These are phyloP conservation scores for Onychomys leucogaster DNA, from an alignment of 2,797 vertebrate species.

Conservation along the genomic window DNA sequence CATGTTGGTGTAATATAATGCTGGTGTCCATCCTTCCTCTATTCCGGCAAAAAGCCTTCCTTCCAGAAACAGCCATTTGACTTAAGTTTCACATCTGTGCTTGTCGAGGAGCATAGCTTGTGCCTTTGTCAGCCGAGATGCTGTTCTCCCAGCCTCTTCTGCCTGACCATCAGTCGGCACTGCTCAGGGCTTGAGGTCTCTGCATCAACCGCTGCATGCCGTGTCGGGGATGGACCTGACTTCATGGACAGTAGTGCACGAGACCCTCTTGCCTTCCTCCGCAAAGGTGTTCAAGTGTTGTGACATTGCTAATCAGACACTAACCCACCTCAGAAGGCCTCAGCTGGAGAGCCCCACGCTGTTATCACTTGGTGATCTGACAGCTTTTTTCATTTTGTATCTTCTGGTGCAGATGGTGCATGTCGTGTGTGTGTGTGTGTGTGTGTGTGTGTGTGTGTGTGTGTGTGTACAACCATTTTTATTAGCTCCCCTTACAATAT, in stretches of 20 bases:
- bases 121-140: constrained; percentile 10
- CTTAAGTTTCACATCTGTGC: neutral
- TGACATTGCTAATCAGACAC: neutral
- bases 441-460: neutral
- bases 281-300: neutral
- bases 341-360: neutral
- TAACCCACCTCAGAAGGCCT: neutral
- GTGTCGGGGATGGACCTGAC: neutral
- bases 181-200: neutral
- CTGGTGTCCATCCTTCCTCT: neutral
- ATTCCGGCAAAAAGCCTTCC: neutral
- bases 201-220: neutral
- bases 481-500: constrained; percentile 65
- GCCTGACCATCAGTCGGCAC: constrained; percentile 10
- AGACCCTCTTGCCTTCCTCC: neutral
- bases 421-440: neutral
- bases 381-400: constrained; percentile 49
- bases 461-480: constrained; percentile 60
- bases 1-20: too few relatives aligned
- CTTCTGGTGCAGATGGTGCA: neutral
- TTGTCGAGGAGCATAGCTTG: neutral
- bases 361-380: constrained; percentile 6
- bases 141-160: constrained; percentile 29
- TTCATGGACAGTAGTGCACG: constrained; percentile 11
- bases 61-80: neutral